Base-by-base conservation (phyloP, 1,140 invertebrate genomes). In the Maconellicoccus hirsutus region DNA sequence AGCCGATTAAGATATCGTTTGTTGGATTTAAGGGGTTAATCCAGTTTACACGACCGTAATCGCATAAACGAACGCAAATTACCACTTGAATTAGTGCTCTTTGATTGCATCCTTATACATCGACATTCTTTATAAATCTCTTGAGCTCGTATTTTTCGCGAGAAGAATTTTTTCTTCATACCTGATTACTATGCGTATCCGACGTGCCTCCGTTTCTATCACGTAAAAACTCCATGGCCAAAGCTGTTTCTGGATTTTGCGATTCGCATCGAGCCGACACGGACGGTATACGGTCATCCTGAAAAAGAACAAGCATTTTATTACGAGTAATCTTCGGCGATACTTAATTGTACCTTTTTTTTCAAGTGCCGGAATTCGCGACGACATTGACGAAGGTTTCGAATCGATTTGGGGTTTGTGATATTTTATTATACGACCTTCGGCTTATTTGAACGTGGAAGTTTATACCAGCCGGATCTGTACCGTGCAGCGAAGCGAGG, bases 171-270 rank as follows among this genome's bases (percentile, higher is more conserved):
- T 3, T 12, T 33, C 3, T 52, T 8, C 42, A 3, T 23, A 66
- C 61, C 25, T 66, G 61, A 66, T 66, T 66, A 66, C 22, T 66
- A 66, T 26, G 4, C 61, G 61, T 25, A 25, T 26, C 61, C 22
- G 61, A 22, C 61, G 61, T 66, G 4, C 61, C 19, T 8, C 61
- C 25, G 22, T 66, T 66, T 66, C 19, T 66, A 66, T 66, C 25
- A 66, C 61, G 61, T 66, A 66, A 19, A 16, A 25, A 66, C 8
- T 66, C 61, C 61, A 66, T 66, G 25, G 61, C 61, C 1, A 66
- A 16, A 8, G 61, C 25, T 4, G 61, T 66, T 23, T 66, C 61
- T 22, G 61, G 61, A 2, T 10, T 66, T 25, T 66, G 61, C 21
- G 61, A 14, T 16, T 66, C 61, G 10, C 21, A 26, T 66, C 61